Evolutionary conservation across 2,888 invertebrate species (phyloP).

Genomic region (Dryomyza anilis): DNA sequence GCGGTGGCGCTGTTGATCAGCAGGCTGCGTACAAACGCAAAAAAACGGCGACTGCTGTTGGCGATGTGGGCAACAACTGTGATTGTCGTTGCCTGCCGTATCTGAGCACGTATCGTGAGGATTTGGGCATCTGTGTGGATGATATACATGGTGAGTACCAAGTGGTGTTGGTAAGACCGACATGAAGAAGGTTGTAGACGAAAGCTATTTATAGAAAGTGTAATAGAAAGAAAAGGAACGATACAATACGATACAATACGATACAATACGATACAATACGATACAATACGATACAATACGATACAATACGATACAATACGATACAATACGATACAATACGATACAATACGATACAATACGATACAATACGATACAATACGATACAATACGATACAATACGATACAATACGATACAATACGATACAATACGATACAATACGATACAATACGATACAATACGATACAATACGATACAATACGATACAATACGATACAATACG

Average conservation of each 20-base stretch:
- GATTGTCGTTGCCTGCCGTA: constrained; percentile 79
- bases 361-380: neutral
- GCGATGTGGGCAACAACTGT: constrained; percentile 61
- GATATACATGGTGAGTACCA: constrained; percentile 77
- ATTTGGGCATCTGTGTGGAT: constrained; percentile 82
- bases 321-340: neutral
- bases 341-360: neutral
- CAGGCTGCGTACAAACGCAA: constrained; percentile 8
- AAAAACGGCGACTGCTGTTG: constrained; percentile 13
- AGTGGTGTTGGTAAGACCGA: neutral
- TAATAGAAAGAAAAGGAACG: no score
- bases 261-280: neutral
- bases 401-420: neutral
- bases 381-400: neutral
- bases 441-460: neutral
- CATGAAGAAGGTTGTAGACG: no score
- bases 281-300: neutral
- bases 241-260: neutral
- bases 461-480: no score
- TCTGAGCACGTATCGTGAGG: constrained; percentile 81
- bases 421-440: neutral
- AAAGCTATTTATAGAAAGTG: no score
- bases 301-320: neutral
- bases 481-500: no score
- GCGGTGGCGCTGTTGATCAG: constrained; percentile 15